A percentile compares a stretch with the other conserved stretches of the same genome.
phyloP scores from a whole-genome alignment of 2,113 vertebrate genomes.

The Syrrhaptes paradoxus region DNA sequence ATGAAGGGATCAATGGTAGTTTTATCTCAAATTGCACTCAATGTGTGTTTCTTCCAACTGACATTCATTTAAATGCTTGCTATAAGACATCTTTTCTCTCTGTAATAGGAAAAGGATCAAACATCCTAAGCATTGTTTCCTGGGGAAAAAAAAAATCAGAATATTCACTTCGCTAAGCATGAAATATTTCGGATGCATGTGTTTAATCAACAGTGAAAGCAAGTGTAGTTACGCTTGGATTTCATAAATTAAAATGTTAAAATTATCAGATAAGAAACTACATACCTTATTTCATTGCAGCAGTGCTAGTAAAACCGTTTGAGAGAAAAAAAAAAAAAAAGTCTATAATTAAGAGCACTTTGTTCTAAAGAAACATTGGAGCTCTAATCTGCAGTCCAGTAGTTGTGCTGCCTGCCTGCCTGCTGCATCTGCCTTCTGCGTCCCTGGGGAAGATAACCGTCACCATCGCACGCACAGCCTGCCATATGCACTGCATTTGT shows the following conservation, averaged over 20 bases:
- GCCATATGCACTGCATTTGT: not conserved
- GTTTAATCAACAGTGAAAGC: constrained; percentile 55
- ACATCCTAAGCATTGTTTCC: constrained; percentile 47
- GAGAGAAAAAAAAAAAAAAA: not conserved
- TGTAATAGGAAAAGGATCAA: constrained; percentile 20
- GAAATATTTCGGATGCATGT: not conserved
- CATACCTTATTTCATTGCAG: not conserved
- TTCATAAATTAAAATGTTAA: constrained; percentile 52
- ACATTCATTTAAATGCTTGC: constrained; percentile 59
- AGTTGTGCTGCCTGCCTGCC: not conserved
- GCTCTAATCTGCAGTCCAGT: not conserved
- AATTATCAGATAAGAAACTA: constrained; percentile 17
- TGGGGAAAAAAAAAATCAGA: not conserved
- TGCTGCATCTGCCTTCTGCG: too few relatives aligned
- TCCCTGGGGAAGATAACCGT: not conserved
- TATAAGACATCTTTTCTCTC: constrained; percentile 55
- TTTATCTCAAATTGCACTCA: constrained; percentile 67
- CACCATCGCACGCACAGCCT: fast-evolving
- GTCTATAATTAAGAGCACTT: not conserved
- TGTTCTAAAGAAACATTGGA: not conserved
- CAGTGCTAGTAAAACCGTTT: not conserved
- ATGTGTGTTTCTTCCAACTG: constrained; percentile 59
- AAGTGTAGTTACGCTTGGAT: constrained; percentile 76
- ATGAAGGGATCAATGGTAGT: constrained; percentile 59
- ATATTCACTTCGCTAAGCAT: constrained; percentile 46